A percentile compares a stretch with the other conserved stretches of the same genome.
Conservation (phyloP, 2,113 vertebrate species). For the Pelusios castaneus region DNA sequence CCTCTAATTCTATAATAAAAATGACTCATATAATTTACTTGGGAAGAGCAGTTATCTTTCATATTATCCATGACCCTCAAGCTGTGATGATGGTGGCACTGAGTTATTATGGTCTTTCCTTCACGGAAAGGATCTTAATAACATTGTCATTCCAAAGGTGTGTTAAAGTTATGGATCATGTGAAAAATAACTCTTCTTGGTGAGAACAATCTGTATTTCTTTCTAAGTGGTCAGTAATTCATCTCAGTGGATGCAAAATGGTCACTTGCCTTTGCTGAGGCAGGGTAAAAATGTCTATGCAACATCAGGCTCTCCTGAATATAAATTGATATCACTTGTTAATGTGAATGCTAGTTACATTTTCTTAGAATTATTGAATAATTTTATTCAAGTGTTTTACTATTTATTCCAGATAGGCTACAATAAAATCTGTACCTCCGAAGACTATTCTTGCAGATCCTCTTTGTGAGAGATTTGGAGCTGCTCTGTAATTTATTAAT, state of each 20-base stretch:
- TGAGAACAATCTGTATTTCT: constrained; percentile 26
- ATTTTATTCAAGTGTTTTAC: background rate
- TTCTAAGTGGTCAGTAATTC: background rate
- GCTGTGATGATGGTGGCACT: constrained; percentile 30
- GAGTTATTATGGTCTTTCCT: constrained; percentile 42
- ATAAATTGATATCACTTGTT: background rate
- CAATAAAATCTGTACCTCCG: background rate
- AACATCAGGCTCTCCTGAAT: background rate
- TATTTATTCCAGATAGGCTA: background rate
- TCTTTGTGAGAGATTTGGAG: background rate
- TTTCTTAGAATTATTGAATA: background rate
- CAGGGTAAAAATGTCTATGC: background rate
- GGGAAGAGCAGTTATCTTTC: constrained; percentile 27
- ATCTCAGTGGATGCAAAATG: background rate
- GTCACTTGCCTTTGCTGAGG: background rate
- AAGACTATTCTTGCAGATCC: background rate
- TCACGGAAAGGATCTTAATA: constrained; percentile 16
- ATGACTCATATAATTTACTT: constrained; percentile 21
- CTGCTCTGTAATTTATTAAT: background rate
- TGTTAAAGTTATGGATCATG: constrained; percentile 29
- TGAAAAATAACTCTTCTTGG: constrained; percentile 10
- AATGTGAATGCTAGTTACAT: background rate
- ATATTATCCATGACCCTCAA: background rate
- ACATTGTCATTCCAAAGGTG: background rate
- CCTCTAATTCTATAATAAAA: constrained; percentile 26